Evolutionary conservation across 2,113 vertebrate species (phyloP), one percentile per base, ranked within the genome.

Genomic region (Carollia perspicillata): DNA sequence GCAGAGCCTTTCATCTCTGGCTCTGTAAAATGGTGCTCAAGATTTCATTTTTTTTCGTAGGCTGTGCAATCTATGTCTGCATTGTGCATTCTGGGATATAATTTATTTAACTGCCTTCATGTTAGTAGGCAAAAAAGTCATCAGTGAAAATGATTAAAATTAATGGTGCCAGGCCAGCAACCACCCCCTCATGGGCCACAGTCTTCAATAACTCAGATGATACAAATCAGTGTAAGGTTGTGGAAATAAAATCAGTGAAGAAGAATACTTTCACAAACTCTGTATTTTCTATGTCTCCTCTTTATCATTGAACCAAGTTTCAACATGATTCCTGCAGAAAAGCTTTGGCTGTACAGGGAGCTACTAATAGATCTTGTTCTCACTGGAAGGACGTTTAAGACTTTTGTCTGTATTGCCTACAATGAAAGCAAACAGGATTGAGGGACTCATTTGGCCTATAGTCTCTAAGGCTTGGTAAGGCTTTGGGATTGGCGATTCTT

Each of bases 201-300:
- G 42, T 16, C 65, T 90, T 88, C 51, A 84, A 3, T 92, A 84
- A 55, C 33, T 92, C 47, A 68, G 87, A 75, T 47, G 30, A 60
- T 26, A 51, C 30, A 44, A 84, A 44, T 89, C 47, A 88, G 33
- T n/a, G 6, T 55, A 78, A 78, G 8, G 23, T 90, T 33, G 84
- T 77, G 33, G 74, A 91, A 94, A 87, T 92, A 89, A 96, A 96
- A 86, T 93, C 74, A 65, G 42, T 33, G 47, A 42, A 49, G 26
- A 58, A 93, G 81, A 71, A n/a, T 77, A 12, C 75, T 71, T 80
- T 65, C 22, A 80, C 18, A 77, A 4, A 28, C 33, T 65, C n/a
- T 75, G 16, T 33, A 60, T 90, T 90, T 95, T 89, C 78, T 28
- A 30, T 5, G 6, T 93, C 13, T 92, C 69, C 68, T 93, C 68